Evolutionary conservation across 2,113 vertebrate genomes (phyloP).

Genomic region (Paramormyrops kingsleyae): DNA sequence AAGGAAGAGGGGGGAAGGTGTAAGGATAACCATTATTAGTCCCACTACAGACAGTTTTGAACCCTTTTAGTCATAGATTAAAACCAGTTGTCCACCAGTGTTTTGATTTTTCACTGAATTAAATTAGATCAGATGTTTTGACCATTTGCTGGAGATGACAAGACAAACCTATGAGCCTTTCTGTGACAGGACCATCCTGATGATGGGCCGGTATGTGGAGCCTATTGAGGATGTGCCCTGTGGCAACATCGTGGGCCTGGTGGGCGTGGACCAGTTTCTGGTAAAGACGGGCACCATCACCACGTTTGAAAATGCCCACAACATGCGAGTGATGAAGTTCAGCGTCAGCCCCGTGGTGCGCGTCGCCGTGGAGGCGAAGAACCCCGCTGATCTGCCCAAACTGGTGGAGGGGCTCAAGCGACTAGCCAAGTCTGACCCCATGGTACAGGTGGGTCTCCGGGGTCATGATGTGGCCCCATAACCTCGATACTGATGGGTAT

Average conservation of each 20-base stretch:
- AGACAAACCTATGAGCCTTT: background rate
- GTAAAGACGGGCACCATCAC: slow-evolving; percentile 53
- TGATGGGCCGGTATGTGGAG: slow-evolving; percentile 58
- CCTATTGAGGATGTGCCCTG: slow-evolving; percentile 60
- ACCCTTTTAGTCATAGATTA: background rate
- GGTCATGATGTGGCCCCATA: background rate
- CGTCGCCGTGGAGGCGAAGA: slow-evolving; percentile 58
- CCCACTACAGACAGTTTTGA: background rate
- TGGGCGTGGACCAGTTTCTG: slow-evolving; percentile 57
- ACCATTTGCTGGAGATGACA: background rate
- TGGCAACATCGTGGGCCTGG: slow-evolving; percentile 55
- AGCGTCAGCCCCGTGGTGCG: slow-evolving; percentile 52
- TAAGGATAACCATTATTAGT: background rate
- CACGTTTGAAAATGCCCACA: slow-evolving; percentile 56
- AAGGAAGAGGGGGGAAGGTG: too few relatives aligned
- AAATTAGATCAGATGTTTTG: background rate
- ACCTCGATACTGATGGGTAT: background rate
- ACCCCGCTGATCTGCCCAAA: slow-evolving; percentile 55
- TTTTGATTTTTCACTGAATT: background rate
- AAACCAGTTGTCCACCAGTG: background rate
- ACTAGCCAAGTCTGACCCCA: slow-evolving; percentile 57
- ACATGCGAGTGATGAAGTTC: slow-evolving; percentile 58
- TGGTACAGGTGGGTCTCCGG: slow-evolving; percentile 33
- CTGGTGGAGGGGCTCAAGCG: slow-evolving; percentile 56
- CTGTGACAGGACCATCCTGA: slow-evolving; percentile 52